These are phyloP conservation scores for Chalcosyrphus nemorum DNA, from an alignment of 2,888 invertebrate genomes.

Conservation along the genomic window DNA sequence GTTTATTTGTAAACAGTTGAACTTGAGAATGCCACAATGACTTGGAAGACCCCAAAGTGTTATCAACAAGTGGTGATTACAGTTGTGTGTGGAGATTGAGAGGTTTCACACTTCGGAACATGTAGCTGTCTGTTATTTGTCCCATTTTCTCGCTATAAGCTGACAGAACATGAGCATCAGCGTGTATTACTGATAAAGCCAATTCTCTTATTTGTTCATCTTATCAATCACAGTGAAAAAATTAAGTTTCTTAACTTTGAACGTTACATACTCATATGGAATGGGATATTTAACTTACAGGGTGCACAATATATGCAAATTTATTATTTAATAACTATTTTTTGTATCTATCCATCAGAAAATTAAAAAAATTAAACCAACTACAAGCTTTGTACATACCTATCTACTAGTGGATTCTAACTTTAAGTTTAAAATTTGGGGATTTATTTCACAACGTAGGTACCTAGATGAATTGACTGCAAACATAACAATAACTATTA, in stretches of 20 bases:
- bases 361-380: too few species aligned
- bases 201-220: slow-evolving; percentile 10
- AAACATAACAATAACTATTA: too few species aligned
- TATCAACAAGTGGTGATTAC: slow-evolving; percentile 14
- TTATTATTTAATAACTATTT: too few species aligned
- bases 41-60: not conserved
- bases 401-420: too few species aligned
- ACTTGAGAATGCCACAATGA: not conserved
- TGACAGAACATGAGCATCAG: slow-evolving; percentile 18
- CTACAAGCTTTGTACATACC: too few species aligned
- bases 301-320: too few species aligned
- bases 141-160: slow-evolving; percentile 23
- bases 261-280: not conserved
- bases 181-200: slow-evolving; percentile 29
- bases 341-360: too few species aligned
- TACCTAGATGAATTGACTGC: too few species aligned
- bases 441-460: too few species aligned
- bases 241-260: slow-evolving; percentile 1
- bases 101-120: slow-evolving; percentile 35
- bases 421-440: too few species aligned
- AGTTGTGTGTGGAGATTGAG: not conserved
- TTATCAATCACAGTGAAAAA: slow-evolving; percentile 14
- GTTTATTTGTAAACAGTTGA: slow-evolving; percentile 8
- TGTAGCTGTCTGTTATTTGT: slow-evolving; percentile 2
- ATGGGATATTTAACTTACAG: not conserved